phyloP scores from a whole-genome alignment of 1,140 invertebrate genomes.

The Procambarus clarkii region DNA sequence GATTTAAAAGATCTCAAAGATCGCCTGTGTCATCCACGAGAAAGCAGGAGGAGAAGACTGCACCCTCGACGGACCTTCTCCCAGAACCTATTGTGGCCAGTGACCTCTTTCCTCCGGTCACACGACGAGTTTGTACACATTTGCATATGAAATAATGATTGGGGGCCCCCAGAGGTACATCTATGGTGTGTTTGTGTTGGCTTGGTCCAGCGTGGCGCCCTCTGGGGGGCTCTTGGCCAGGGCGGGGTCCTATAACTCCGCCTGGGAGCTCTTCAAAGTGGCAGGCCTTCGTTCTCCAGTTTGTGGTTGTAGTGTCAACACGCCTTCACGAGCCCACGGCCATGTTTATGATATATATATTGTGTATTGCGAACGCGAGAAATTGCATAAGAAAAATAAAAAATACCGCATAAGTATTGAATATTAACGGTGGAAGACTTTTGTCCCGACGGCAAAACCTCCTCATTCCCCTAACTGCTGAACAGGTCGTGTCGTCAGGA shows the following conservation, averaged over 20 bases:
- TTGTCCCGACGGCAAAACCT: too few relatives aligned
- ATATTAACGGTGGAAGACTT: too few relatives aligned
- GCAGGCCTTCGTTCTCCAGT: not conserved
- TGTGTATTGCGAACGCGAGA: too few relatives aligned
- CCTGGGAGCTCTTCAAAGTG: not conserved
- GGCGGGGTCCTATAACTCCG: not conserved
- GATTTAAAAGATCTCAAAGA: too few relatives aligned
- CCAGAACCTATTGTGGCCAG: not conserved
- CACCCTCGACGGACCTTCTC: not conserved
- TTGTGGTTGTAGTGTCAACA: not conserved
- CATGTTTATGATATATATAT: not conserved
- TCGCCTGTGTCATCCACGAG: too few relatives aligned
- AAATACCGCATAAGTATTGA: too few relatives aligned
- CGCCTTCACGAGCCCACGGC: not conserved
- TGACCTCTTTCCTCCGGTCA: not conserved
- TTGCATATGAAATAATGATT: conserved; percentile 19
- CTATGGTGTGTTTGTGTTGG: conserved; percentile 5
- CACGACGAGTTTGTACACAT: conserved; percentile 1
- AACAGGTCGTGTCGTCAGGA: too few relatives aligned
- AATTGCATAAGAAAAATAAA: too few relatives aligned
- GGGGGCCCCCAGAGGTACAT: not conserved
- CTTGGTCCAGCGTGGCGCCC: not conserved
- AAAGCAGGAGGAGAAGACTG: too few relatives aligned
- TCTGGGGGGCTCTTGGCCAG: not conserved
- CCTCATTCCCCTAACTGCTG: too few relatives aligned